Evolutionary conservation across 1,140 invertebrate species (phyloP).

Genomic region (Cydia amplana): DNA sequence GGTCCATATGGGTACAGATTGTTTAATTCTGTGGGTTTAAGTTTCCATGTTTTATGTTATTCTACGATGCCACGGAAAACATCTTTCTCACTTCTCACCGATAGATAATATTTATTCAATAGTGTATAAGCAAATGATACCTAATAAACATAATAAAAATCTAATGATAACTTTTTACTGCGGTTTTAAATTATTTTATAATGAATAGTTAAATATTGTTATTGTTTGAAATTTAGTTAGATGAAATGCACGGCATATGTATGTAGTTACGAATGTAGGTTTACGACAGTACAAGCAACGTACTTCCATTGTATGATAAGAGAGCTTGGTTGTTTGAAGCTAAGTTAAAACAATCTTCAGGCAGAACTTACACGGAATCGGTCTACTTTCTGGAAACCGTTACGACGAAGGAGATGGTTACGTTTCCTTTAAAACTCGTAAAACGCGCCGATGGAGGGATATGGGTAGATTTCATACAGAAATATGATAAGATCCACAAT

Average conservation of each 20-base stretch:
- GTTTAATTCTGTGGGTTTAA: constrained; percentile 17
- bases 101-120: not conserved
- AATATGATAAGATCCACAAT: not conserved
- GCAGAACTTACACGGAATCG: constrained; percentile 3
- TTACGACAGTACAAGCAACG: not conserved
- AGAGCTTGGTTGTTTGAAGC: not conserved
- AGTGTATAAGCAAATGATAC: not conserved
- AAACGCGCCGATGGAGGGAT: not conserved
- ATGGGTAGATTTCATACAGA: not conserved
- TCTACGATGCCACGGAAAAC: not conserved
- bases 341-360: constrained; percentile 6
- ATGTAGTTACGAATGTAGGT: not conserved
- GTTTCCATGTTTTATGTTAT: not conserved
- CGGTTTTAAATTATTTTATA: too few species aligned
- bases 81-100: not conserved
- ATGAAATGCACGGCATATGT: not conserved
- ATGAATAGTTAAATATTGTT: too few species aligned
- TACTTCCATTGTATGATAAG: not conserved
- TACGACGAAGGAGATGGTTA: not conserved
- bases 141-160: too few species aligned
- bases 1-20: constrained; percentile 19
- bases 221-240: not conserved
- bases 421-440: constrained; percentile 6
- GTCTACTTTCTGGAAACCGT: not conserved
- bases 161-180: too few species aligned